phyloP scores from a whole-genome alignment of 2,888 invertebrate genomes.

The Drosophila rubida region DNA sequence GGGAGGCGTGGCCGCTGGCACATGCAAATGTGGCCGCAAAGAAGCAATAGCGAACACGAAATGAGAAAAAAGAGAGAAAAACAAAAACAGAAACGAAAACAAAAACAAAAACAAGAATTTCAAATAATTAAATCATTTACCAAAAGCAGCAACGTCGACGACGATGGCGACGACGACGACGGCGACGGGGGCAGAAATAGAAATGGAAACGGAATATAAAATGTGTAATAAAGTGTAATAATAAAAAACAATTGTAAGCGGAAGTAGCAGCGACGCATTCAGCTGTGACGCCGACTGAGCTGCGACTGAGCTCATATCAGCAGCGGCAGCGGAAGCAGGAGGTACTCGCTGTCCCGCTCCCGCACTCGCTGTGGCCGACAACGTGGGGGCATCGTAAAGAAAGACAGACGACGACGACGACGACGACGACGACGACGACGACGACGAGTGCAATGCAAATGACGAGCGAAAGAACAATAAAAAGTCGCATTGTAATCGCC shows the following conservation, averaged over 20 bases:
- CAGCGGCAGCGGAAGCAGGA: conserved; percentile 42
- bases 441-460: conserved; percentile 70
- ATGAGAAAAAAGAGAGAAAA: background rate
- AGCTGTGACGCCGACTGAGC: conserved; percentile 70
- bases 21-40: conserved; percentile 53
- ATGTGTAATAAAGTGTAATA: conserved; percentile 71
- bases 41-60: conserved; percentile 12
- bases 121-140: conserved; percentile 76
- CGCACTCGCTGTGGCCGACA: too few relatives aligned
- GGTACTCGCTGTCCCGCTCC: conserved; percentile 10
- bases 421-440: conserved; percentile 67
- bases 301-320: conserved; percentile 66
- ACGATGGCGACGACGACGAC: conserved; percentile 20
- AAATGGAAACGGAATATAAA: conserved; percentile 64
- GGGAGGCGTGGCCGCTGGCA: conserved; percentile 39
- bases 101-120: conserved; percentile 43
- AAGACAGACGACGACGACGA: conserved; percentile 71
- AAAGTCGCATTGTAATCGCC: conserved; percentile 67
- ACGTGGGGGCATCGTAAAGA: too few relatives aligned
- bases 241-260: conserved; percentile 65
- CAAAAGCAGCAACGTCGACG: conserved; percentile 42
- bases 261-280: conserved; percentile 76
- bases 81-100: conserved; percentile 12
- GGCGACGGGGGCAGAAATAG: conserved; percentile 42
- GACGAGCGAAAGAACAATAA: conserved; percentile 71